These are phyloP conservation scores for Callaeas wilsoni DNA, from an alignment of 2,113 vertebrate genomes.

Conservation along the genomic window DNA sequence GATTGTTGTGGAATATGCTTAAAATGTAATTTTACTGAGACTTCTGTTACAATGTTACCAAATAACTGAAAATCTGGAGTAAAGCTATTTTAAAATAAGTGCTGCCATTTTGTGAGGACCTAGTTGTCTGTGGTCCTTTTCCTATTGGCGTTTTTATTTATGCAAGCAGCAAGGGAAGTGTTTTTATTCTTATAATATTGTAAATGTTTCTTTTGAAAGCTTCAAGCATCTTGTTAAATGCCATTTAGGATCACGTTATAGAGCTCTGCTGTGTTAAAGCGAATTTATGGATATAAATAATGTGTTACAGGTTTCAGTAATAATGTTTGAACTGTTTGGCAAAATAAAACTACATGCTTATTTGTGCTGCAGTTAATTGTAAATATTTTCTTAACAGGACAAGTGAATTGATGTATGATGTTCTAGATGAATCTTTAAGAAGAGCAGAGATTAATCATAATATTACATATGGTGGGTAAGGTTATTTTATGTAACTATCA, in stretches of 20 bases:
- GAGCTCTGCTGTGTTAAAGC: background rate
- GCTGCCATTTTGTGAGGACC: background rate
- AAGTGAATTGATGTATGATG: constrained; percentile 93
- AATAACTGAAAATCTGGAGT: background rate
- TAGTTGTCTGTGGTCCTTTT: background rate
- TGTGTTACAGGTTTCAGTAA: background rate
- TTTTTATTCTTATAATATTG: background rate
- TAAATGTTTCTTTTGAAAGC: background rate
- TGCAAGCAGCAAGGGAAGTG: background rate
- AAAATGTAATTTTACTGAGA: background rate
- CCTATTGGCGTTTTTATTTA: background rate
- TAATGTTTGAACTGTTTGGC: background rate
- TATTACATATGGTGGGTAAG: constrained; percentile 89
- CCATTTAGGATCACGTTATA: background rate
- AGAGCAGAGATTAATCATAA: constrained; percentile 99
- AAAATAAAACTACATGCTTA: background rate
- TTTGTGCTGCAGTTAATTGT: background rate
- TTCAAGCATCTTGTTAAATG: background rate
- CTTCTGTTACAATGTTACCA: background rate
- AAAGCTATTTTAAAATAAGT: background rate
- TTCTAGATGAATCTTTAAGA: constrained; percentile 93
- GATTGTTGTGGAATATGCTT: background rate
- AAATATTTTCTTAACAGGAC: constrained; percentile 71
- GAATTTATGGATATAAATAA: background rate
- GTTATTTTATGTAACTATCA: background rate